Conservation (phyloP, 2,797 vertebrate genomes). For the Pseudotriccus pelzelni region DNA sequence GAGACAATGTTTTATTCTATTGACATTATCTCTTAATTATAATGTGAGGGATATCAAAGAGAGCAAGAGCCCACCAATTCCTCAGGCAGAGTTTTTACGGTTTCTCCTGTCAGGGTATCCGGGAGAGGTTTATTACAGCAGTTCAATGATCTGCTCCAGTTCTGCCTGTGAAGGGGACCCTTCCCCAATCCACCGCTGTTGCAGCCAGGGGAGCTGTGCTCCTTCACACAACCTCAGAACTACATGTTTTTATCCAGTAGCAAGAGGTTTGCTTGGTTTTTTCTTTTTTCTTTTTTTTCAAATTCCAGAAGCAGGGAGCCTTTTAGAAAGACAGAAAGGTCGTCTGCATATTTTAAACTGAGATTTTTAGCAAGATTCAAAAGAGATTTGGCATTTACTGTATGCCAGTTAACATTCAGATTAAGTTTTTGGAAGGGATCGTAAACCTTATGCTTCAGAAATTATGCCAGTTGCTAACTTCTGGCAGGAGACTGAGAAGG, state of each 20-base stretch:
- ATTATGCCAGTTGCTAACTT: neutral
- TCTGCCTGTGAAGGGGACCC: neutral
- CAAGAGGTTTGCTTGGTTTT: neutral
- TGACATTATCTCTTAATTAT: conserved; percentile 79
- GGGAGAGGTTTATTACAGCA: neutral
- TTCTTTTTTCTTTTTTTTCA: accelerated
- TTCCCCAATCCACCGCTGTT: neutral
- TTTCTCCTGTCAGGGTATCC: neutral
- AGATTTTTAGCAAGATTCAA: neutral
- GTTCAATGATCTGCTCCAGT: neutral
- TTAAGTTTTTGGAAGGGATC: conserved; percentile 1
- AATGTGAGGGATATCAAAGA: conserved; percentile 49
- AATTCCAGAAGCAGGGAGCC: neutral
- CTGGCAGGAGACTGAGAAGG: neutral
- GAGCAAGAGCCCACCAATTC: conserved; percentile 41
- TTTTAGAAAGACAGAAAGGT: neutral
- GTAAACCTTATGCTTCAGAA: neutral
- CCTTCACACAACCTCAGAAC: neutral
- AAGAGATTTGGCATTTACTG: neutral
- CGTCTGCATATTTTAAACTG: neutral
- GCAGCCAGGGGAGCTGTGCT: neutral
- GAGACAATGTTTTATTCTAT: conserved; percentile 66
- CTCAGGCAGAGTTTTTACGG: neutral
- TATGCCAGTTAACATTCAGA: neutral
- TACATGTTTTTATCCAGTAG: neutral